These are phyloP conservation scores for Bostrychus sinensis DNA, from an alignment of 2,113 vertebrate genomes.

Conservation along the genomic window DNA sequence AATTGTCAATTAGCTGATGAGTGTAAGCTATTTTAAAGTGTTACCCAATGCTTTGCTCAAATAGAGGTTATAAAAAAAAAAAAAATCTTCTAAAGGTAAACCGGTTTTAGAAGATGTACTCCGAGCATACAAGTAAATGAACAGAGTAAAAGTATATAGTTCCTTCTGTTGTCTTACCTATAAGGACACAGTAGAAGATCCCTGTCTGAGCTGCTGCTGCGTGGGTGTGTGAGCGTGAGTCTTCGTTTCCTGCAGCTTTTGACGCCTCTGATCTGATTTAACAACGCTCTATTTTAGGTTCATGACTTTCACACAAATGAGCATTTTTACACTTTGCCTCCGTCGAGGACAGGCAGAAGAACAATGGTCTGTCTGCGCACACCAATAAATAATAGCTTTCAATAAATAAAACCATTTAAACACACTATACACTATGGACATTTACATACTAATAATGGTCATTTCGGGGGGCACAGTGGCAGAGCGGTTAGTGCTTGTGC, in stretches of 20 bases:
- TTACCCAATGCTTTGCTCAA: too few species aligned
- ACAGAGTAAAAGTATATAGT: too few species aligned
- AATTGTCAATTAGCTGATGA: too few species aligned
- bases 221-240: conserved; percentile 10
- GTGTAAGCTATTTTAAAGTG: too few species aligned
- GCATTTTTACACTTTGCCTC: conserved; percentile 22
- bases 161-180: not conserved
- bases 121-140: too few species aligned
- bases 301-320: conserved; percentile 12
- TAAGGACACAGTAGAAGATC: not conserved
- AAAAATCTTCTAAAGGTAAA: too few species aligned
- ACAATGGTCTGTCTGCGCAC: conserved; percentile 8
- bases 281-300: conserved; percentile 23
- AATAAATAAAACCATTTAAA: not conserved
- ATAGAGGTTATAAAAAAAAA: too few species aligned
- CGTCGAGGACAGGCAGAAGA: not conserved
- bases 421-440: not conserved
- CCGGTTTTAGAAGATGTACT: too few species aligned
- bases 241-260: conserved; percentile 2
- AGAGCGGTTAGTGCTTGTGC: too few species aligned
- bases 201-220: not conserved
- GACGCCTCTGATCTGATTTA: conserved; percentile 9
- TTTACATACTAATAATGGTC: too few species aligned
- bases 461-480: too few species aligned
- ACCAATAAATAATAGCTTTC: not conserved